These are phyloP conservation scores for Triplophysa bombifrons DNA, from an alignment of 2,797 vertebrate species.

Conservation along the genomic window DNA sequence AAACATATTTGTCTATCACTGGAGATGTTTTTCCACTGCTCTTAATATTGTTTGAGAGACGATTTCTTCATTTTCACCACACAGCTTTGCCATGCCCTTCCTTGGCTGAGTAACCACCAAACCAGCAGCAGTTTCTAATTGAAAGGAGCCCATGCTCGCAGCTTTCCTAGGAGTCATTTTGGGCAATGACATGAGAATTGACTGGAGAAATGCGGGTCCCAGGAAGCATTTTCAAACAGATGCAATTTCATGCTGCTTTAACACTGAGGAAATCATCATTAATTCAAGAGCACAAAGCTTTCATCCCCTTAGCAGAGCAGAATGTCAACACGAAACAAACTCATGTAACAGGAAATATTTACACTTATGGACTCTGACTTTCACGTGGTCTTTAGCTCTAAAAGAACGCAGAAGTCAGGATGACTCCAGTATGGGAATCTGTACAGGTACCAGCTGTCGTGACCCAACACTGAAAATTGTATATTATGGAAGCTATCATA, in stretches of 20 bases:
- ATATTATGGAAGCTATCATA: neutral
- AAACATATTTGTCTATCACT: too few species aligned
- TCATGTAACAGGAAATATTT: slow-evolving; percentile 50
- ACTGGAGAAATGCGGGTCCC: slow-evolving; percentile 59
- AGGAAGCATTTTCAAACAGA: slow-evolving; percentile 67
- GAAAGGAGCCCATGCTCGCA: slow-evolving; percentile 55
- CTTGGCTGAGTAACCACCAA: slow-evolving; percentile 47
- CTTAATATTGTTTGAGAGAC: slow-evolving; percentile 12
- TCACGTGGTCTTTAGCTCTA: slow-evolving; percentile 10
- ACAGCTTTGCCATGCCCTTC: slow-evolving; percentile 44
- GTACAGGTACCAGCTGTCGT: slow-evolving; percentile 1
- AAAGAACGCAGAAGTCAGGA: neutral
- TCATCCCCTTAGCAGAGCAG: slow-evolving; percentile 52
- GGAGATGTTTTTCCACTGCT: neutral
- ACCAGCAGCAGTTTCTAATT: slow-evolving; percentile 59
- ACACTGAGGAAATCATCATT: slow-evolving; percentile 66
- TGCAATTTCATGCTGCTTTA: slow-evolving; percentile 76
- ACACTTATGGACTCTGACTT: slow-evolving; percentile 17
- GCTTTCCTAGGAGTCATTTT: slow-evolving; percentile 55
- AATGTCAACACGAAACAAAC: slow-evolving; percentile 58
- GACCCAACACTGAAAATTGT: neutral
- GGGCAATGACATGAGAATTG: slow-evolving; percentile 57
- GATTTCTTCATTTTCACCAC: neutral
- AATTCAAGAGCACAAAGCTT: slow-evolving; percentile 64
- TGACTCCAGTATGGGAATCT: neutral